Evolutionary conservation across 1,140 invertebrate species (phyloP).

Genomic region (Trissolcus basalis): DNA sequence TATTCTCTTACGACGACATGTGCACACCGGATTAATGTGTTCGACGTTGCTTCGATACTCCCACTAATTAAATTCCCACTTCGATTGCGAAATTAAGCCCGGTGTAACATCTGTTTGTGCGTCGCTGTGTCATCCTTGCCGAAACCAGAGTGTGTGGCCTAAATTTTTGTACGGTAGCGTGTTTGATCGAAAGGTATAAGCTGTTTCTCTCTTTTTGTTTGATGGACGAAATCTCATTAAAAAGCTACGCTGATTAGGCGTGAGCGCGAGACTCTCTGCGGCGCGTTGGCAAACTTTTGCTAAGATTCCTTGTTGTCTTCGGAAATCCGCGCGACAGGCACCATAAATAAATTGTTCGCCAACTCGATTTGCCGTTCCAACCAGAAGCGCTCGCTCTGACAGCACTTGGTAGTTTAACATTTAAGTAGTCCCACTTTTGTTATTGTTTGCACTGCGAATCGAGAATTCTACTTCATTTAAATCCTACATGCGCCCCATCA

Average conservation of each 20-base stretch:
- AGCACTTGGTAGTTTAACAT: slow-evolving; percentile 7
- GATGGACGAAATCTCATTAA: slow-evolving; percentile 5
- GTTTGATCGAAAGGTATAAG: no score
- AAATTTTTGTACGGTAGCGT: neutral
- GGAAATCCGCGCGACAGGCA: neutral
- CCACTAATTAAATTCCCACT: slow-evolving; percentile 59
- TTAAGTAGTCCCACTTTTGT: slow-evolving; percentile 7
- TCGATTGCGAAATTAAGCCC: slow-evolving; percentile 22
- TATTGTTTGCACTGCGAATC: slow-evolving; percentile 6
- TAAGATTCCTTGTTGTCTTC: neutral
- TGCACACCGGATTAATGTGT: slow-evolving; percentile 23
- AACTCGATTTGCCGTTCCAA: slow-evolving; percentile 4
- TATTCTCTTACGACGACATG: slow-evolving; percentile 30
- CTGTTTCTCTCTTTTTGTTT: no score
- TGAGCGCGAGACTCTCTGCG: slow-evolving; percentile 1
- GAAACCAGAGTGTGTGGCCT: neutral
- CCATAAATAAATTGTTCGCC: slow-evolving; percentile 20
- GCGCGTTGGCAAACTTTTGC: neutral
- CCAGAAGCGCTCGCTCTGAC: neutral
- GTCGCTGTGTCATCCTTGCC: slow-evolving; percentile 8
- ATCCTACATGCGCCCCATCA: neutral
- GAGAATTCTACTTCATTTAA: neutral
- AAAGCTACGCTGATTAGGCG: slow-evolving; percentile 8
- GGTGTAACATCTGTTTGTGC: slow-evolving; percentile 20
- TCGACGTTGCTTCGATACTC: slow-evolving; percentile 29